Evolutionary conservation across 2,113 vertebrate genomes (phyloP).

Genomic region (Globicephala melas): DNA sequence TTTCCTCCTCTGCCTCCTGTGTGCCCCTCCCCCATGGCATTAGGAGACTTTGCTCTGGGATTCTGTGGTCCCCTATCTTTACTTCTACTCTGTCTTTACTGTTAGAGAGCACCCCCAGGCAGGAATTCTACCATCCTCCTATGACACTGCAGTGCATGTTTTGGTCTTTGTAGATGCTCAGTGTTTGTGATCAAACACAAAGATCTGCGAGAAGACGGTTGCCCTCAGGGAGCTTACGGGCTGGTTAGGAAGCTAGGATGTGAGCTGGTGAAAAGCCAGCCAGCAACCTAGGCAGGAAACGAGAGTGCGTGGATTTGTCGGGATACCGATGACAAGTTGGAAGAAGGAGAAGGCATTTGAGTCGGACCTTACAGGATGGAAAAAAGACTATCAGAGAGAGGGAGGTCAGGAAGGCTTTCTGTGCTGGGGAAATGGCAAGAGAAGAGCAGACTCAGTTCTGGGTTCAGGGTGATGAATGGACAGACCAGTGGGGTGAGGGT

Average conservation of each 20-base stretch:
- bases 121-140: not conserved
- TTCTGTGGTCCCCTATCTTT: not conserved
- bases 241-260: not conserved
- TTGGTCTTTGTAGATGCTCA: not conserved
- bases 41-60: not conserved
- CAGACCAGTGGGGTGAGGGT: not conserved
- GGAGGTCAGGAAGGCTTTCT: not conserved
- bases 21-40: not conserved
- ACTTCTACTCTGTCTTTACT: not conserved
- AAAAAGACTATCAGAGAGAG: not conserved
- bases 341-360: not conserved
- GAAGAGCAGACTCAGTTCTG: not conserved
- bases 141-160: fast-evolving
- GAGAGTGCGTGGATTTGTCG: not conserved
- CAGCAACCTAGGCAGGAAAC: not conserved
- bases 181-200: not conserved
- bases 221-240: not conserved
- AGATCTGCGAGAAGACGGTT: not conserved
- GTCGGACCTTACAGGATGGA: not conserved
- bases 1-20: not conserved
- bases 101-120: not conserved
- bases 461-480: not conserved
- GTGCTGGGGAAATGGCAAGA: not conserved
- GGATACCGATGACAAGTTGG: not conserved
- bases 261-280: not conserved